A percentile compares a stretch with the other conserved stretches of the same genome.
phyloP scores from a whole-genome alignment of 2,113 vertebrate genomes.

The Pelecanus crispus region DNA sequence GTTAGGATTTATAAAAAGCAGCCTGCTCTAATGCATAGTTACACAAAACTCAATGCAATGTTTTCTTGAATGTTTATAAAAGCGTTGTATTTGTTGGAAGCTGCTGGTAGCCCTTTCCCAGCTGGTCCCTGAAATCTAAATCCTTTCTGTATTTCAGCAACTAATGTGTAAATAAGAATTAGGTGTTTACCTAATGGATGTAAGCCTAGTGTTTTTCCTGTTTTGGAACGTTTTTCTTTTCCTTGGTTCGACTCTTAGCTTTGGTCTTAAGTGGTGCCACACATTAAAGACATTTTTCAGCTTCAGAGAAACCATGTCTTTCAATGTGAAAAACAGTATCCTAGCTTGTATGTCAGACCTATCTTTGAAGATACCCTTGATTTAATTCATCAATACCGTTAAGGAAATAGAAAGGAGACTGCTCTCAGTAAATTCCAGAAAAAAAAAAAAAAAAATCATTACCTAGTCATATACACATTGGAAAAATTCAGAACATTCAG shows the following conservation, averaged over 20 bases:
- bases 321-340: background rate
- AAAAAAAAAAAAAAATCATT: background rate
- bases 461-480: background rate
- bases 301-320: background rate
- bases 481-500: background rate
- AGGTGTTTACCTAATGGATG: background rate
- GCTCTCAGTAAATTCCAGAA: background rate
- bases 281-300: background rate
- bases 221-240: background rate
- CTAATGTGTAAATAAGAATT: background rate
- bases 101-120: background rate
- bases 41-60: background rate
- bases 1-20: background rate
- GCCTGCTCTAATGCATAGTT: background rate
- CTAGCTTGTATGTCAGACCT: background rate
- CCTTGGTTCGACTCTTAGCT: background rate
- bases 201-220: background rate
- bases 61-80: background rate
- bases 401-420: background rate
- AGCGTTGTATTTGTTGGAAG: rapidly evolving
- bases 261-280: background rate
- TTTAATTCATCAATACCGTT: background rate
- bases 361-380: background rate
- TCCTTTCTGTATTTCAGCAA: background rate
- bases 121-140: background rate